These are phyloP conservation scores for Marasmarcha lunaedactyla DNA, from an alignment of 2,888 invertebrate species.

Conservation along the genomic window DNA sequence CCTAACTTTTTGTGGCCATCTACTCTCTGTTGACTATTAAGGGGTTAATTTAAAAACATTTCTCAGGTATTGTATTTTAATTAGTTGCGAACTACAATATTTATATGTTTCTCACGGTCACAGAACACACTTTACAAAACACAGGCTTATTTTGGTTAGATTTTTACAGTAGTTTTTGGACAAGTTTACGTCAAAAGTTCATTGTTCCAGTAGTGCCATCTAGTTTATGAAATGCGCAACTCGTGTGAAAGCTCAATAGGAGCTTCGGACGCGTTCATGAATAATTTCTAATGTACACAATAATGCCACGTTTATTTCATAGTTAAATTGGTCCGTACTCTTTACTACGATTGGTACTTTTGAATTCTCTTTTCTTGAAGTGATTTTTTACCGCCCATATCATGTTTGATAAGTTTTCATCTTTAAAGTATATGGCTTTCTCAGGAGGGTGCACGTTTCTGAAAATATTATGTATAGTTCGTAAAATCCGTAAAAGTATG, in stretches of 20 bases:
- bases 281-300: slow-evolving; percentile 9
- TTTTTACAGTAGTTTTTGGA: slow-evolving; percentile 51
- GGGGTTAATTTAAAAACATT: slow-evolving; percentile 20
- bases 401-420: not conserved
- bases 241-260: slow-evolving; percentile 47
- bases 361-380: too few relatives aligned
- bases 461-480: too few relatives aligned
- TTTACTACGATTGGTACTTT: too few relatives aligned
- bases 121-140: slow-evolving; percentile 52
- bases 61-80: slow-evolving; percentile 38
- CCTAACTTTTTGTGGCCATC: too few relatives aligned
- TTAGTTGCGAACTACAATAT: slow-evolving; percentile 24
- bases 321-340: slow-evolving; percentile 2
- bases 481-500: too few relatives aligned
- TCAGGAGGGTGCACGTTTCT: not conserved
- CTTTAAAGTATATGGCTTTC: not conserved
- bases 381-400: not conserved
- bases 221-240: slow-evolving; percentile 41
- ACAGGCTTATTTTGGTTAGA: slow-evolving; percentile 64
- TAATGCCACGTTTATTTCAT: slow-evolving; percentile 10
- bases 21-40: not conserved
- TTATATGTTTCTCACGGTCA: slow-evolving; percentile 38
- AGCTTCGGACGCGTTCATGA: slow-evolving; percentile 31
- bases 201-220: slow-evolving; percentile 43
- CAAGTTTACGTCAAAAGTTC: slow-evolving; percentile 70